Conservation (phyloP, 2,113 vertebrate species). For the Calidris pygmaea region DNA sequence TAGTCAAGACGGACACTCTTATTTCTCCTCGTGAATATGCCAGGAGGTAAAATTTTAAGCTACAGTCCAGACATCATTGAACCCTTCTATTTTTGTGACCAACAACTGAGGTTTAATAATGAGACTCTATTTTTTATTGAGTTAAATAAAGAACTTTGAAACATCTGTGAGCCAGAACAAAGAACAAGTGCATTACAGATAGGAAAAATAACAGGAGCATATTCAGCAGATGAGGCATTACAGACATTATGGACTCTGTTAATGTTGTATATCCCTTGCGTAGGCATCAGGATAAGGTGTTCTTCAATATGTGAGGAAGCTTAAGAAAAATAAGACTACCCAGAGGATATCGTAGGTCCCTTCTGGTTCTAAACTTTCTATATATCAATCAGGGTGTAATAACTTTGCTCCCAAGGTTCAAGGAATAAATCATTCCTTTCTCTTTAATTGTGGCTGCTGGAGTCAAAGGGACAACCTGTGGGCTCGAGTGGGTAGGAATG, state of each 20-base stretch:
- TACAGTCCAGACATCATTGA: neutral
- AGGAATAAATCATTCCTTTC: neutral
- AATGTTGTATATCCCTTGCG: neutral
- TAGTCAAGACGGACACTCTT: neutral
- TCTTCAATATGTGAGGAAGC: neutral
- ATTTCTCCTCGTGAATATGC: neutral
- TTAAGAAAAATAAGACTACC: neutral
- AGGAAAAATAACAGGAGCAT: neutral
- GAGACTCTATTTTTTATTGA: neutral
- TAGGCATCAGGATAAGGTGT: neutral
- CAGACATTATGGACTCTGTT: neutral
- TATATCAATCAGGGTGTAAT: neutral
- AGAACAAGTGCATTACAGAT: neutral
- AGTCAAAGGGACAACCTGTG: neutral
- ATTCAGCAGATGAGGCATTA: neutral
- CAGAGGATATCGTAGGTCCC: neutral
- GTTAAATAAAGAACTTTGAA: conserved; percentile 34
- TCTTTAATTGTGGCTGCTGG: neutral
- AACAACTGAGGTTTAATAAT: neutral
- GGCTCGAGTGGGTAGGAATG: neutral
- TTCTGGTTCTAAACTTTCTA: neutral
- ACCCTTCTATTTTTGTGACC: neutral
- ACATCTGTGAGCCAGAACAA: conserved; percentile 17
- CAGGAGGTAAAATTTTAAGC: neutral
- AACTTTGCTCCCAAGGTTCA: neutral